Evolutionary conservation across 2,888 invertebrate genomes (phyloP), one percentile per base, ranked within the genome.

Genomic region (Cephus rjabovi): DNA sequence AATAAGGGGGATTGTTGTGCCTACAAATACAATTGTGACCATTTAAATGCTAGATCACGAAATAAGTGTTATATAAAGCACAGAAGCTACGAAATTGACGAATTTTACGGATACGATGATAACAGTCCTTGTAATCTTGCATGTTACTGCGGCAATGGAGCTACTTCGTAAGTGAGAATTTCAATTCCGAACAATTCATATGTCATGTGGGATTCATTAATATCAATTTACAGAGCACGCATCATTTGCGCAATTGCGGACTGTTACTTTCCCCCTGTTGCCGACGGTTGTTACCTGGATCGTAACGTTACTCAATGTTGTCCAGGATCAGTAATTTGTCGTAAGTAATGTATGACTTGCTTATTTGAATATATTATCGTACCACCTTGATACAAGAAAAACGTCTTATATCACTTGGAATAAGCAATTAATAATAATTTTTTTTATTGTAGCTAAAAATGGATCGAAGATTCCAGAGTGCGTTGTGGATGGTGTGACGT

Each of bases 61-160:
- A 74, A 86, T 34, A 89, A 89, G 75, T 90, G 90, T 78, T 87
- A 89, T 34, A 75, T 81, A 3, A 88, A 89, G 33, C 85, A 81
- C 1, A 75, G 86, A 12, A 83, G 73, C 23, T 90, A 90, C 69
- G 76, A 74, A 6, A 73, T 87, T n/a, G 86, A 86, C 0, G 87
- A 90, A 11, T 0, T 0, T 0, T 76, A 90, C 11, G 85, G 37
- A 56, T 76, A 82, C 0, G 89, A 87, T 73, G 87, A 90, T 40
- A 34, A 77, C 1, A 80, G 84, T 79, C 86, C 88, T 9, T 90
- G 90, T 75, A 87, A 88, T 70, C 15, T 85, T 1, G 84, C 33
- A 0, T 90, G 89, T 76, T 4, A 0, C 0, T 89, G 89, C 73
- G 0, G 0, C 0, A 33, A 40, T 11, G 74, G 69, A 69, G 4